Conservation (phyloP, 2,888 invertebrate genomes). For the Cryptocephalus primarius region DNA sequence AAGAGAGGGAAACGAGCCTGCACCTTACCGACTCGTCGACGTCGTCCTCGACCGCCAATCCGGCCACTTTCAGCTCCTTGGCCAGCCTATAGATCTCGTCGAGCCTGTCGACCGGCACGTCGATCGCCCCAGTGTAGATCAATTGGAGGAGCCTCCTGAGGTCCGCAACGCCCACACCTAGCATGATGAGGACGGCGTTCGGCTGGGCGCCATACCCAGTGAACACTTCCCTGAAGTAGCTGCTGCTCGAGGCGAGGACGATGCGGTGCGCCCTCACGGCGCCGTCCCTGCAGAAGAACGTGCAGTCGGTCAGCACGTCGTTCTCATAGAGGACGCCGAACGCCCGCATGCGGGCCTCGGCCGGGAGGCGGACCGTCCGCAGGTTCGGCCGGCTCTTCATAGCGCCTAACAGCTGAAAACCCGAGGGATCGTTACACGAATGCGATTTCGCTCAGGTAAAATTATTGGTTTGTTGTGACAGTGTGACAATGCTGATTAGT, state of each 20-base stretch:
- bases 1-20: too few relatives aligned
- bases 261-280: conserved; percentile 60
- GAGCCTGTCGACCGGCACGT: conserved; percentile 51
- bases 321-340: conserved; percentile 59
- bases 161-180: conserved; percentile 53
- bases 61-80: conserved; percentile 56
- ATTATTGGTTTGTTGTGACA: too few relatives aligned
- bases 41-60: conserved; percentile 23
- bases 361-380: neutral
- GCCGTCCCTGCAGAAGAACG: conserved; percentile 60
- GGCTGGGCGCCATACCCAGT: conserved; percentile 59
- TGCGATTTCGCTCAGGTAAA: too few relatives aligned
- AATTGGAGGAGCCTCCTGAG: conserved; percentile 56
- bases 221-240: conserved; percentile 66
- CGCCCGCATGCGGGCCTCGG: conserved; percentile 27
- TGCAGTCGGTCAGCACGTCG: conserved; percentile 58
- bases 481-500: too few relatives aligned
- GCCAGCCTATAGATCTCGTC: conserved; percentile 56
- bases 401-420: too few relatives aligned
- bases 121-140: conserved; percentile 61
- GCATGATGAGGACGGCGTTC: conserved; percentile 55
- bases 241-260: conserved; percentile 64
- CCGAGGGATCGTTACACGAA: too few relatives aligned
- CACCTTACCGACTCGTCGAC: too few relatives aligned
- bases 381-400: too few relatives aligned